phyloP scores from a whole-genome alignment of 2,888 invertebrate genomes.

The Deladenus siricidicola region DNA sequence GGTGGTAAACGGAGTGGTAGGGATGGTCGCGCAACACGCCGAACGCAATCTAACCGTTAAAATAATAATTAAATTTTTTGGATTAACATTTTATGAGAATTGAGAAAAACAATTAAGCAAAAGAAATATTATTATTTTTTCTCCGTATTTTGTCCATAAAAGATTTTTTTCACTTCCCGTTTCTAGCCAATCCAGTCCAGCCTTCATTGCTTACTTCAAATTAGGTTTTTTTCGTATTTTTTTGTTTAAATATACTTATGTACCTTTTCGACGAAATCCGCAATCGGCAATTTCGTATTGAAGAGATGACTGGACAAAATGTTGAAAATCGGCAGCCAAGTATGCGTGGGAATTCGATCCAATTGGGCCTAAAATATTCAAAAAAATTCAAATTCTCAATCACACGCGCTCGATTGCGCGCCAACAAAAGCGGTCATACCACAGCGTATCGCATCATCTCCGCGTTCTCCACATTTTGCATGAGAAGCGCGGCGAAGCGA shows the following conservation, averaged over 20 bases:
- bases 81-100: too few relatives aligned
- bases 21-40: background rate
- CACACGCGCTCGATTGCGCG: too few relatives aligned
- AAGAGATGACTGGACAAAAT: constrained; percentile 2
- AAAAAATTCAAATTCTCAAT: background rate
- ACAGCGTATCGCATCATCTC: background rate
- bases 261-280: background rate
- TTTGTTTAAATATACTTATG: background rate
- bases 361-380: background rate
- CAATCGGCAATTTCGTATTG: background rate
- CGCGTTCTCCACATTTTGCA: constrained; percentile 6
- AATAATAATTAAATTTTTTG: too few relatives aligned
- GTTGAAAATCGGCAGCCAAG: background rate
- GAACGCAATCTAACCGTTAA: constrained; percentile 1
- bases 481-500: constrained; percentile 1
- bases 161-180: too few relatives aligned
- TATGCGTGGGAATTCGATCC: background rate
- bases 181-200: too few relatives aligned
- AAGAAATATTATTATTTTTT: too few relatives aligned
- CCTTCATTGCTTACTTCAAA: too few relatives aligned
- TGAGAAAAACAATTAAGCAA: too few relatives aligned
- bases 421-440: background rate
- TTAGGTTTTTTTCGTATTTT: background rate
- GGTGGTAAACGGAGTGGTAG: background rate
- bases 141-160: too few relatives aligned